Base-by-base conservation (phyloP, 2,888 invertebrate species). In the Acholoe squamosa region DNA sequence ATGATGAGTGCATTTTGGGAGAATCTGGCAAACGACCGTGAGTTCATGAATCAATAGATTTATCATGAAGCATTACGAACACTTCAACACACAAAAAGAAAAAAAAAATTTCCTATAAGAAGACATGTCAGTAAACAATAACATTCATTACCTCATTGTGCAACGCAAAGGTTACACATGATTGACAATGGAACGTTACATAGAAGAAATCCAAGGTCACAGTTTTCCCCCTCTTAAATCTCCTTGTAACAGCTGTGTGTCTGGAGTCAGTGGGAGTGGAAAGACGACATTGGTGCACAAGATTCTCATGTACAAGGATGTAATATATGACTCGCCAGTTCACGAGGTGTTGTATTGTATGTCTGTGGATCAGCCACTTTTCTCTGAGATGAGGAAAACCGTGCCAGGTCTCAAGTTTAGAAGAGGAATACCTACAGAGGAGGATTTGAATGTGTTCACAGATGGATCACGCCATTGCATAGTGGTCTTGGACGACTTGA, bases 401-500 rank as follows among this genome's bases (percentile, higher is more conserved):
- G 67, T 67, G 14, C n/a, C 67, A n/a, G 67, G 67, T 7, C 7
- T 67, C 14, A 67, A 12, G 16, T 67, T 67, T 67, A 19, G n/a
- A 12, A 67, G n/a, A 67, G 67, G 67, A n/a, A 67, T 67, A n/a
- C 67, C 67, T n/a, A 67, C 67, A 67, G 67, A 67, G n/a, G 67
- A 67, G 67, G 67, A 67, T n/a, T 25, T 67, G n/a, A 67, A 67
- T n/a, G 67, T n/a, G n/a, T 67, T 67, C 67, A 67, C 67, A 16
- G 67, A 67, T n/a, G 67, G 67, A 19, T 19, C 67, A 7, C 14
- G n/a, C 7, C 67, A 67, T n/a, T 67, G 67, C 67, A 19, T 67
- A n/a, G 67, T 67, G n/a, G n/a, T 67, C n/a, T 67, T 67, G n/a
- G 67, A 67, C n/a, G 67, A 67, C n/a, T n/a, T 67, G n/a, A 67